Conservation (phyloP, 2,888 invertebrate species). For the Griposia aprilina region DNA sequence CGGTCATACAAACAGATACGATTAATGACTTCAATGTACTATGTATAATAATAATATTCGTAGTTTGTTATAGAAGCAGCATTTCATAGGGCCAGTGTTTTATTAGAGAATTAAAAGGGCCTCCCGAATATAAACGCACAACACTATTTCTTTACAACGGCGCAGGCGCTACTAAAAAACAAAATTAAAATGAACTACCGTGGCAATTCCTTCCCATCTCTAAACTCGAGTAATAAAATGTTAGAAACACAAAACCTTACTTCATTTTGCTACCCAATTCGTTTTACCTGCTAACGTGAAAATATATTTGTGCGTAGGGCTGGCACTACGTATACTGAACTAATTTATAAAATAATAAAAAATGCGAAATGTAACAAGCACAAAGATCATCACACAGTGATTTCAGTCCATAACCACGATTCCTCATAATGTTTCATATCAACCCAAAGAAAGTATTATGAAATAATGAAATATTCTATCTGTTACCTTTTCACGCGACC, state of each 20-base stretch:
- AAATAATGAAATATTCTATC: no score
- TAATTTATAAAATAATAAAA: background rate
- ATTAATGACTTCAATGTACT: background rate
- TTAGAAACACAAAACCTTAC: constrained; percentile 70
- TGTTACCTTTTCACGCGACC: no score
- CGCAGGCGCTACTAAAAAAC: constrained; percentile 34
- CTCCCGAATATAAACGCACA: constrained; percentile 9
- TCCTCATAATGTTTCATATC: background rate
- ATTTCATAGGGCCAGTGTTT: constrained; percentile 3
- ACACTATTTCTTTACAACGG: constrained; percentile 29
- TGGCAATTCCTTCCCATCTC: constrained; percentile 52
- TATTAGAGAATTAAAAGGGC: constrained; percentile 15
- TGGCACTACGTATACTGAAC: constrained; percentile 21
- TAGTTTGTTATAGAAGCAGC: background rate
- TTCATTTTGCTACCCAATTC: constrained; percentile 66
- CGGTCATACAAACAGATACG: background rate
- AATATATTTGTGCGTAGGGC: constrained; percentile 65
- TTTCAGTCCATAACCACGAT: background rate
- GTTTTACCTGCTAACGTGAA: constrained; percentile 67
- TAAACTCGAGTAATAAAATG: constrained; percentile 67
- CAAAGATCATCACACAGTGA: no score
- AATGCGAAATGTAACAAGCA: background rate
- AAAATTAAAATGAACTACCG: constrained; percentile 57
- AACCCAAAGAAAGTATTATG: no score
- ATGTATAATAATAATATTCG: background rate